Conservation (phyloP, 2,888 invertebrate species). For the Tipula helvola region DNA sequence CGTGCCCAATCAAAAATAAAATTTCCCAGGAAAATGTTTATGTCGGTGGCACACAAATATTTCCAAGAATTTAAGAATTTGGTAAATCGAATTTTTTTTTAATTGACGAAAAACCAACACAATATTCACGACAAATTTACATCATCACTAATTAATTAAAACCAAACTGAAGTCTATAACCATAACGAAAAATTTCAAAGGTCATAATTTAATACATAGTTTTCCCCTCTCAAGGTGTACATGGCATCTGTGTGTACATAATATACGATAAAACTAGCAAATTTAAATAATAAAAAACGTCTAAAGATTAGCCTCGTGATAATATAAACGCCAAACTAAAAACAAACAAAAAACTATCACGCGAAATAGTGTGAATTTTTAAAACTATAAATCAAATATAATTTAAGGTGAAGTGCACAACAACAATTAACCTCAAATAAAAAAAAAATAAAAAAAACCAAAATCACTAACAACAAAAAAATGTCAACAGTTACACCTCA, state of each 20-base stretch:
- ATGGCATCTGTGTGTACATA: neutral
- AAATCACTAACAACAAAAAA: neutral
- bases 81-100: neutral
- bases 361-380: neutral
- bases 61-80: neutral
- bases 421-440: neutral
- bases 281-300: neutral
- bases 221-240: neutral
- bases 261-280: neutral
- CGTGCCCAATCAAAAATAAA: neutral
- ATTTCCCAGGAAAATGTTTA: neutral
- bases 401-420: neutral
- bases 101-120: neutral
- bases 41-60: neutral
- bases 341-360: neutral
- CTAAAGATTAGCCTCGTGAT: neutral
- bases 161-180: neutral
- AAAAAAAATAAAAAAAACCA: neutral
- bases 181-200: neutral
- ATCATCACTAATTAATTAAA: neutral
- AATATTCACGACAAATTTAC: neutral
- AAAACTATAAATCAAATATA: neutral
- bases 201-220: neutral
- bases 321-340: neutral
- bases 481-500: neutral